Evolutionary conservation across 2,113 vertebrate species (phyloP).

Genomic region (Panthera tigris): DNA sequence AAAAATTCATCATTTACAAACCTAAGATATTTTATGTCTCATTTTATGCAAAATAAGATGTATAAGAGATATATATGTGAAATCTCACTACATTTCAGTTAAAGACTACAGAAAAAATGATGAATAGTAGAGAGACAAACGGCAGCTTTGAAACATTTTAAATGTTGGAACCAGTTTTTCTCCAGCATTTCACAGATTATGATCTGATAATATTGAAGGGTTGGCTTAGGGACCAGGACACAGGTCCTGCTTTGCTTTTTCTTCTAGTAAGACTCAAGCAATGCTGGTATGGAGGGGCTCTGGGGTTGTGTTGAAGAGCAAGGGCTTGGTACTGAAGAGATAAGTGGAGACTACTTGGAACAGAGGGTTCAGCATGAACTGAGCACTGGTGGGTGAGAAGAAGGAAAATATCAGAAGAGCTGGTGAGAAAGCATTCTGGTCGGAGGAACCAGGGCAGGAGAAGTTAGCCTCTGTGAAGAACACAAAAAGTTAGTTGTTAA

Average conservation of each 20-base stretch:
- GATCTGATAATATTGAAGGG: not conserved
- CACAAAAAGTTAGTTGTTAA: not conserved
- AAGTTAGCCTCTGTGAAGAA: not conserved
- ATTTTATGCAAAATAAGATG: not conserved
- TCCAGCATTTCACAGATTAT: not conserved
- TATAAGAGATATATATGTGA: not conserved
- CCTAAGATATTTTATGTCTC: not conserved
- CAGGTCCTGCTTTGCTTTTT: not conserved
- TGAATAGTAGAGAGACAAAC: not conserved
- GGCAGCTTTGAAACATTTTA: not conserved
- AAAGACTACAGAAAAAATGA: not conserved
- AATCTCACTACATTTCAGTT: not conserved
- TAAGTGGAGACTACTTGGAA: too few relatives aligned
- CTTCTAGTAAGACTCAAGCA: not conserved
- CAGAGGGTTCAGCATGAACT: not conserved
- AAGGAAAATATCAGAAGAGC: not conserved
- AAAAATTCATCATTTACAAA: not conserved
- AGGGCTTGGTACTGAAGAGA: not conserved
- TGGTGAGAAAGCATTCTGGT: not conserved
- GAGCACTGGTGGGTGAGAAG: not conserved
- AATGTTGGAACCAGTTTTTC: not conserved
- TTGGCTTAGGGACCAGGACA: not conserved
- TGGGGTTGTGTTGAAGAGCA: not conserved
- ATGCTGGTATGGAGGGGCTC: not conserved
- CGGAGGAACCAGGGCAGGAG: not conserved